Base-by-base conservation (phyloP, 2,113 vertebrate species). In the Corythoichthys intestinalis region DNA sequence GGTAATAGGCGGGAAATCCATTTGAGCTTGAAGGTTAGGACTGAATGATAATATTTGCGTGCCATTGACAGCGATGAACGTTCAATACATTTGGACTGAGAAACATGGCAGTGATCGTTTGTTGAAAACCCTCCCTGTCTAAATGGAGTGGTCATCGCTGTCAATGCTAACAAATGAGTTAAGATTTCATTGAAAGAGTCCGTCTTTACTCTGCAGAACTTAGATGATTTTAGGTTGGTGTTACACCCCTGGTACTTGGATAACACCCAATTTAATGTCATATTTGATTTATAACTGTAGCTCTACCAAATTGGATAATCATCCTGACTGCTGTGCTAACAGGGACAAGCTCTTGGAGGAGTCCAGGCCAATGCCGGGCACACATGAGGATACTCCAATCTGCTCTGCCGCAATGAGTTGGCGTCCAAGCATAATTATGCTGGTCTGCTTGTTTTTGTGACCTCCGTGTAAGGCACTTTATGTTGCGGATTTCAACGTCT, bases 381-480 rank as follows among this genome's bases (percentile, higher is more conserved):
- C 46, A 63, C 38, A 37, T 58, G 53, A 68, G 48, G 53, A 74
- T 66, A 47, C 69, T 65, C 6, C 73, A 14, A 41, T 62, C 44
- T 35, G 71, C 66, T 68, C 60, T 53, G n/a, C 41, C 56, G 68
- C 38, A 59, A 61, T 61, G 73, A 70, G 74, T 81, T 73, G 56
- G 69, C 81, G 71, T 69, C 71, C 47, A 58, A 14, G 20, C 79
- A 67, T 78, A 86, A 83, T 85, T 83, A 84, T 70, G 80, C 73
- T 83, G 73, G 86, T 83, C 79, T 78, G 80, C 72, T 78, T 87
- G 77, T 81, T 85, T 88, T 83, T 48, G n/a, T 90, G 81, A 83
- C 83, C 84, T 65, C 72, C 58, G 46, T 81, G 75, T 77, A 73
- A 77, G 83, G 83, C 74, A 71, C 67, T 77, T 68, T 63, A 70